A percentile compares a stretch with the other conserved stretches of the same genome.
phyloP scores from a whole-genome alignment of 2,888 invertebrate genomes.

The Leucoma salicis region DNA sequence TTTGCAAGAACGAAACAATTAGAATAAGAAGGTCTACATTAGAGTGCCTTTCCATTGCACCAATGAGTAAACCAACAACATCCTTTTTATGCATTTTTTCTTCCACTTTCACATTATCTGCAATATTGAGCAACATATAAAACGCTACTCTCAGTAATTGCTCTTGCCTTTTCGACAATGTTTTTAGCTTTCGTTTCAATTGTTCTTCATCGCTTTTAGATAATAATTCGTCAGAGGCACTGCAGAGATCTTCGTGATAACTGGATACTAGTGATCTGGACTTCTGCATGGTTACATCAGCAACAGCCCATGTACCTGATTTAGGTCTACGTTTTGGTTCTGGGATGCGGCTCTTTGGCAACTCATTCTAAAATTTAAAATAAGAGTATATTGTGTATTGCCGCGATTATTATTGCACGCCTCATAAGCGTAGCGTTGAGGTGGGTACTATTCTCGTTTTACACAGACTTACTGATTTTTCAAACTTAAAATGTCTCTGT shows the following conservation, averaged over 20 bases:
- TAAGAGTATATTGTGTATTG: too few relatives aligned
- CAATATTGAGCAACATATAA: conserved; percentile 96
- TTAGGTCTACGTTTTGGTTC: conserved; percentile 88
- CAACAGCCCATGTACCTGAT: conserved; percentile 87
- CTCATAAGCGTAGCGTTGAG: too few relatives aligned
- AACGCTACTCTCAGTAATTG: conserved; percentile 95
- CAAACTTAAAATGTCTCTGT: too few relatives aligned
- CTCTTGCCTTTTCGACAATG: conserved; percentile 95
- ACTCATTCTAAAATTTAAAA: conserved; percentile 76
- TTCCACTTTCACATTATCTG: conserved; percentile 97
- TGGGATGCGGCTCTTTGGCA: conserved; percentile 86
- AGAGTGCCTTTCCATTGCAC: conserved; percentile 92
- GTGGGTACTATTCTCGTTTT: too few relatives aligned
- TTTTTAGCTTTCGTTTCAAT: conserved; percentile 88
- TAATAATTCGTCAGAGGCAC: conserved; percentile 69
- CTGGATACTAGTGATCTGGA: conserved; percentile 85
- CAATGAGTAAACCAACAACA: conserved; percentile 92
- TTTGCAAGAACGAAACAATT: conserved; percentile 96
- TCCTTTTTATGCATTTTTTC: conserved; percentile 98
- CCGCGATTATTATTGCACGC: too few relatives aligned
- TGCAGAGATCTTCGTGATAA: conserved; percentile 85
- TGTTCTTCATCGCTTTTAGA: conserved; percentile 88
- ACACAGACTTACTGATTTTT: too few relatives aligned
- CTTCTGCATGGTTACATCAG: conserved; percentile 79
- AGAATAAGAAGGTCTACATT: conserved; percentile 94